Evolutionary conservation across 1,140 invertebrate species (phyloP).

Genomic region (Drosophila lacertosa): DNA sequence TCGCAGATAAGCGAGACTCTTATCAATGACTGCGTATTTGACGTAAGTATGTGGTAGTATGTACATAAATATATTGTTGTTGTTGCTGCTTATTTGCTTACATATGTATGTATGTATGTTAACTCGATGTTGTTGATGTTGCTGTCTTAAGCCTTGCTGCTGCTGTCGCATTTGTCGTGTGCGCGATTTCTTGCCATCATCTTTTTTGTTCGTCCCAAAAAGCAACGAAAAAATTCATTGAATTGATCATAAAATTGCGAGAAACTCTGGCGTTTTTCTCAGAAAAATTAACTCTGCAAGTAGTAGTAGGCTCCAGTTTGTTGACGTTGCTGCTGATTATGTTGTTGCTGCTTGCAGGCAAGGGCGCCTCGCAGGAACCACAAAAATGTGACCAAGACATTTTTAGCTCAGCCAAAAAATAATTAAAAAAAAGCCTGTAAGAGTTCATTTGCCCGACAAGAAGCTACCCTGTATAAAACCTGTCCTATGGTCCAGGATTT

Average conservation of each 20-base stretch:
- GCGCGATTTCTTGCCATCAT: constrained; percentile 4
- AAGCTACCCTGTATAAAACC: too few relatives aligned
- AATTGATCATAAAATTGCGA: constrained; percentile 84
- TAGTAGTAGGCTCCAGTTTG: constrained; percentile 33
- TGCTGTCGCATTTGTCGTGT: constrained; percentile 13
- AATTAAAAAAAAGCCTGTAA: constrained; percentile 1
- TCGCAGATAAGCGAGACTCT: constrained; percentile 13
- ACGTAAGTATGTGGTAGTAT: constrained; percentile 13
- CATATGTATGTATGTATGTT: too few relatives aligned
- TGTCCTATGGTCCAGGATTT: too few relatives aligned
- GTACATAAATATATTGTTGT: constrained; percentile 18
- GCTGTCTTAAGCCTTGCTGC: constrained; percentile 24
- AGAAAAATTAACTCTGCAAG: constrained; percentile 72
- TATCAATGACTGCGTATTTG: constrained; percentile 28
- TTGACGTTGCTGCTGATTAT: constrained; percentile 8
- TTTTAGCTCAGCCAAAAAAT: constrained; percentile 16
- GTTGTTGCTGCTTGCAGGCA: constrained; percentile 16
- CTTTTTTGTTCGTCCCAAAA: constrained; percentile 35
- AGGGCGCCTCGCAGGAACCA: constrained; percentile 56
- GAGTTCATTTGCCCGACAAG: too few relatives aligned
- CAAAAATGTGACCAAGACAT: constrained; percentile 37
- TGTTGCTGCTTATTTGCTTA: too few relatives aligned
- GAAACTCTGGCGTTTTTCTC: constrained; percentile 80
- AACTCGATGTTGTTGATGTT: constrained; percentile 17
- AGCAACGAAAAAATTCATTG: constrained; percentile 74